Evolutionary conservation across 2,113 vertebrate species (phyloP).

Genomic region (Gavialis gangeticus): DNA sequence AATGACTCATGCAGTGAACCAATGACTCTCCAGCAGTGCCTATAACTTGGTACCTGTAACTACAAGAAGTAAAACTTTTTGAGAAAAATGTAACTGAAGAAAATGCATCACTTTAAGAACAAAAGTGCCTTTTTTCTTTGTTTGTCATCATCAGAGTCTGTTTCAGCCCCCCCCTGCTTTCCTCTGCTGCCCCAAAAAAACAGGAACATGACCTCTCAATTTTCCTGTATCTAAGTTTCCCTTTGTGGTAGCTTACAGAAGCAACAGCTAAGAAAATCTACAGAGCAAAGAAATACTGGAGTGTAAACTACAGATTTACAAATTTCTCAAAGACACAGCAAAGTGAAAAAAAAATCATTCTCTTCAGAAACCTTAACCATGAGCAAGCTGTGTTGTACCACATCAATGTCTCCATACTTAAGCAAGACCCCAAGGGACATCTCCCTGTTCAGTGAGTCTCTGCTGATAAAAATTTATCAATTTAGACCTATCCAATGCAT

Average conservation of each 20-base stretch:
- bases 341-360: neutral
- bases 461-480: neutral
- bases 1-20: neutral
- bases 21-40: neutral
- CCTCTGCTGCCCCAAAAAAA: neutral
- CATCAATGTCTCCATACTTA: neutral
- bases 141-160: neutral
- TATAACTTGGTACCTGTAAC: neutral
- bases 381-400: neutral
- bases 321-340: neutral
- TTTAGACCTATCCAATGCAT: neutral
- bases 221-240: neutral
- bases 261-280: neutral
- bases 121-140: neutral
- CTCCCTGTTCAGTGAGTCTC: neutral
- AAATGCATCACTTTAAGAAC: neutral
- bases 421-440: rapidly evolving
- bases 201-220: neutral
- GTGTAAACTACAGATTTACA: neutral
- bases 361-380: neutral
- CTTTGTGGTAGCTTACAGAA: conserved; percentile 15
- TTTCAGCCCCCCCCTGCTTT: neutral
- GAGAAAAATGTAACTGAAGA: neutral
- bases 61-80: rapidly evolving
- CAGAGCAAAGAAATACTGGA: neutral